Evolutionary conservation across 2,888 invertebrate genomes (phyloP).

Genomic region (Acleris literana): DNA sequence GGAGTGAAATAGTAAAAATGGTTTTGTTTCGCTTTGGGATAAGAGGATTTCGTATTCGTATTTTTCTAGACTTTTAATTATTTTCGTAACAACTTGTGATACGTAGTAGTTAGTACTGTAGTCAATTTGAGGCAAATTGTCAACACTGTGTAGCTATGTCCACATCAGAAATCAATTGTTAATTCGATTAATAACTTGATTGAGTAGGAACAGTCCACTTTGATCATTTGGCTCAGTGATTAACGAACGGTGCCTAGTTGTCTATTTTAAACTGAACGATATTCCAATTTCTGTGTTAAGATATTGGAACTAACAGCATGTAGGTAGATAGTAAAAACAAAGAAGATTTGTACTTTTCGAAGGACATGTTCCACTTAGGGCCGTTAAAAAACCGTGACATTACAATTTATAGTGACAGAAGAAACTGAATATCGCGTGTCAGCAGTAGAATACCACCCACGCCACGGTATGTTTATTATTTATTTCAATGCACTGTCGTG

Average conservation of each 20-base stretch:
- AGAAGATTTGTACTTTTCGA: too few relatives aligned
- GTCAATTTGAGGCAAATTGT: conserved; percentile 13
- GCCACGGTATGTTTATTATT: conserved; percentile 41
- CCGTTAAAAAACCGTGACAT: conserved; percentile 18
- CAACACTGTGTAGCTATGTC: conserved; percentile 9
- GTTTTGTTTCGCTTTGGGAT: too few relatives aligned
- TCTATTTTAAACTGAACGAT: too few relatives aligned
- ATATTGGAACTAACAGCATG: too few relatives aligned
- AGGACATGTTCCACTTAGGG: too few relatives aligned
- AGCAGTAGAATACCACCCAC: conserved; percentile 12
- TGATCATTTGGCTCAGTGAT: neutral
- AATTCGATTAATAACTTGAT: conserved; percentile 21
- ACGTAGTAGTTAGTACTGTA: too few relatives aligned
- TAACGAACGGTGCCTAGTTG: neutral
- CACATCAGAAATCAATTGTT: conserved; percentile 3
- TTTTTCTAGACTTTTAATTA: too few relatives aligned
- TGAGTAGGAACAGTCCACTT: conserved; percentile 1
- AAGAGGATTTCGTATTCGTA: too few relatives aligned
- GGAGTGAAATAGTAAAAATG: too few relatives aligned
- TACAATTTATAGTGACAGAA: conserved; percentile 25
- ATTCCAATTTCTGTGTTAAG: too few relatives aligned
- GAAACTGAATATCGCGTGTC: conserved; percentile 21
- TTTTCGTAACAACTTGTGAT: too few relatives aligned
- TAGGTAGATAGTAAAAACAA: too few relatives aligned
- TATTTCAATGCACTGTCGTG: conserved; percentile 55